Conservation (phyloP, 2,113 vertebrate genomes). For the Percopsis transmontana region DNA sequence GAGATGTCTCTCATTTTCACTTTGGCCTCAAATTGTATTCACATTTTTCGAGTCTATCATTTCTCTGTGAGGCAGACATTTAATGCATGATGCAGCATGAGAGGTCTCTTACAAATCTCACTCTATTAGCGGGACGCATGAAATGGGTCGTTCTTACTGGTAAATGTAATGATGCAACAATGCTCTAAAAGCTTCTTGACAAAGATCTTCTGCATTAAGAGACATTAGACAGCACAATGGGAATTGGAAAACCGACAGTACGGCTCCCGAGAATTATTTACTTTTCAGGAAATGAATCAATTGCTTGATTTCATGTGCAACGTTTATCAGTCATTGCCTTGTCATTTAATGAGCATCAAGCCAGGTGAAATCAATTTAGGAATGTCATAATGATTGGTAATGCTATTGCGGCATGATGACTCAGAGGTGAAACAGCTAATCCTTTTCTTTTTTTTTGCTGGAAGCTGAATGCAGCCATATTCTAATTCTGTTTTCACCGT, state of each 20-base stretch:
- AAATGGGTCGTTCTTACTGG: background rate
- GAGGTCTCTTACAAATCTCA: background rate
- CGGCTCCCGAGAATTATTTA: constrained; percentile 24
- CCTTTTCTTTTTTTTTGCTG: constrained; percentile 35
- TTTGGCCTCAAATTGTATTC: background rate
- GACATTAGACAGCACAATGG: constrained; percentile 13
- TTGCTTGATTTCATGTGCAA: constrained; percentile 40
- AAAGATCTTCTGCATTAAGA: background rate
- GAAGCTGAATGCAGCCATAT: constrained; percentile 20
- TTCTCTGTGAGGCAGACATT: background rate
- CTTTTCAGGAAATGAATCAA: constrained; percentile 44
- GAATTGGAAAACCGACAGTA: constrained; percentile 11
- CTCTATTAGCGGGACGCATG: too few species aligned
- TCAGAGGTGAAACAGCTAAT: constrained; percentile 50
- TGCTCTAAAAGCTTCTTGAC: constrained; percentile 7
- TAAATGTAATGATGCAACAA: background rate
- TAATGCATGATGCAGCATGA: background rate
- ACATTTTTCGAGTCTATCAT: background rate
- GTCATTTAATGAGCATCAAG: constrained; percentile 49
- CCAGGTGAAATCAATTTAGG: constrained; percentile 59
- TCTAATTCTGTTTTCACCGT: constrained; percentile 48
- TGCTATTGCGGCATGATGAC: constrained; percentile 43
- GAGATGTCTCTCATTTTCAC: background rate
- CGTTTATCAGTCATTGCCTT: constrained; percentile 41
- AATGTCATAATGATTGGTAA: constrained; percentile 52